phyloP scores from a whole-genome alignment of 2,888 invertebrate genomes.

The Merodon equestris region DNA sequence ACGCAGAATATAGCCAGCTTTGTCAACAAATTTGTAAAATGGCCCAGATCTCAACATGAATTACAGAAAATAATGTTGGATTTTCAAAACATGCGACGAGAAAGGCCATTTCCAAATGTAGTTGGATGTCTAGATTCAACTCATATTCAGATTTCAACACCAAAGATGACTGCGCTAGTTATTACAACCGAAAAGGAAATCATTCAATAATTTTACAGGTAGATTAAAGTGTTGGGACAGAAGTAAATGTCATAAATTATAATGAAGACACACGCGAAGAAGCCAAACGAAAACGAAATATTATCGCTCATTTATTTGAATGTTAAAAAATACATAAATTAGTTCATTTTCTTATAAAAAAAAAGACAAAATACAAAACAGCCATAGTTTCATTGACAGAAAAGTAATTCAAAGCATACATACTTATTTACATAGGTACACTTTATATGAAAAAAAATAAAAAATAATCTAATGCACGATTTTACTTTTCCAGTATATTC shows the following conservation, averaged over 20 bases:
- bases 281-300: slow-evolving; percentile 13
- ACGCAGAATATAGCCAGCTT: no score
- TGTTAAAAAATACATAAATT: slow-evolving; percentile 11
- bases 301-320: slow-evolving; percentile 10
- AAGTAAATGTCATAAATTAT: slow-evolving; percentile 10
- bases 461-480: slow-evolving; percentile 8
- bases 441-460: slow-evolving; percentile 9
- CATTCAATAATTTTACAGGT: no score
- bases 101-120: no score
- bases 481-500: slow-evolving; percentile 12
- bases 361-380: slow-evolving; percentile 7
- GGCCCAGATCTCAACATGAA: no score
- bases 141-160: no score
- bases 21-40: no score
- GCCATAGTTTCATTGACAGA: not conserved
- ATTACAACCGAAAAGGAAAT: no score
- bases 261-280: not conserved
- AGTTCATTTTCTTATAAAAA: slow-evolving; percentile 9
- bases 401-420: slow-evolving; percentile 7
- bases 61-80: no score
- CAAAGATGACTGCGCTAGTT: no score
- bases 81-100: no score
- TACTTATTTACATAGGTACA: slow-evolving; percentile 1
- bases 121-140: no score
- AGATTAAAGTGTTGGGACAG: not conserved